Evolutionary conservation across 2,888 invertebrate species (phyloP), one percentile per base, ranked within the genome.

Genomic region (Geotrupes spiniger): DNA sequence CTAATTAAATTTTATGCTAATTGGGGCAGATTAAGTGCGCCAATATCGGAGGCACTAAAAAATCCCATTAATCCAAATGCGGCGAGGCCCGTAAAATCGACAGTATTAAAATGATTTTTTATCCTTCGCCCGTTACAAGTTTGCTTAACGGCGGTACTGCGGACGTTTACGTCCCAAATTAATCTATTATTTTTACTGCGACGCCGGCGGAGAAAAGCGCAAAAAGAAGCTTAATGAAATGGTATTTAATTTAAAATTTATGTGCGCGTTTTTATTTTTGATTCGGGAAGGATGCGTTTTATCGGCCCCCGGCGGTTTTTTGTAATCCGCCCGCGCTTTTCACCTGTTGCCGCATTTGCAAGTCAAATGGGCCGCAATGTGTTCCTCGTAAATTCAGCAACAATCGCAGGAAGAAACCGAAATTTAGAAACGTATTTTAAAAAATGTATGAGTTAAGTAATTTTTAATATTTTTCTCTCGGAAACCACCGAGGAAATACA

Each of bases 281-380:
- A 36, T 31, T 47, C 43, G 33, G 41, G 40, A 53, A 46, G 28
- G 38, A 27, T 42, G 37, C 43, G 39, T 57, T 54, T 53, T 51
- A 42, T 50, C 43, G 37, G 61, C 63, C 59, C 49, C 58, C 51
- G 60, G 63, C 57, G 54, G 57, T 53, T 53, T 54, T 56, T 53
- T 49, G 52, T 54, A 57, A 58, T 64, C 62, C 66, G 63, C 66
- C 66, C 66, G 65, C 65, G 63, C 65, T 61, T 64, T 66, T 66
- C 66, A 66, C 66, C 66, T 66, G 66, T 65, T 65, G 57, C 46
- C 61, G 60, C 58, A 65, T 65, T 64, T 65, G 64, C 62, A 63
- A 63, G 64, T 64, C 50, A 50, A 45, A 50, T 50, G 38, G 28
- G 29, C 46, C 50, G 50, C 44, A 50, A 50, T 36, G 33, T 43